Evolutionary conservation across 2,113 vertebrate genomes (phyloP), one percentile per base, ranked within the genome.

Genomic region (Phrynosoma platyrhinos): DNA sequence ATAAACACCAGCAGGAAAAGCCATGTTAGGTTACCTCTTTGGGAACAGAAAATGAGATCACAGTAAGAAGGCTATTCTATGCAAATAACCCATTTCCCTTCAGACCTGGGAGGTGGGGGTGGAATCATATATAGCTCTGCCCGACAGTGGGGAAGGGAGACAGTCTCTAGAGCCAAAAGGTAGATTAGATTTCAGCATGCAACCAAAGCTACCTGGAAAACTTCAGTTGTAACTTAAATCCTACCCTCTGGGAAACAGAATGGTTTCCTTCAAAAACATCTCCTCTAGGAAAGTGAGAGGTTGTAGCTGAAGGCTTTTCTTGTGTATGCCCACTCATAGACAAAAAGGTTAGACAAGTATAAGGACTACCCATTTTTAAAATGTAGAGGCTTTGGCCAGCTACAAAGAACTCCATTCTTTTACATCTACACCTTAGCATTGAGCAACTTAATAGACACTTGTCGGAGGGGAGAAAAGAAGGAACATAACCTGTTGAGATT

Each of bases 1-100:
- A 94, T 83, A 89, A 96, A 94, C n/a, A 97, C 94, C 92, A 86
- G 84, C 84, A 93, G 95, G 94, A 96, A 94, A 96, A 95, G 86
- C 89, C 25, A 23, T 92, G 95, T 94, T 93, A 91, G 92, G 83
- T 97, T 96, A 95, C 96, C 91, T 94, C 91, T 93, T 79, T 95
- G 93, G 91, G 94, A 97, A 96, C 93, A 97, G 93, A 95, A 95
- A 91, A 92, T 94, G 96, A 53, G 62, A 83, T 77, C 79, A 68
- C 30, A 85, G 84, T 2, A 5, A 95, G 87, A 0, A 36, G 20
- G 87, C 84, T 87, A 74, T 88, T 91, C 93, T 84, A 83, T 0
- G 0, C 89, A 95, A 94, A 86, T 90, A 95, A 95, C 92, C 93
- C 95, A 92, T 94, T 96, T 93, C 90, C 92, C 94, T 94, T 95